A percentile compares a stretch with the other conserved stretches of the same genome.
Evolutionary conservation across 2,888 invertebrate genomes (phyloP).

Genomic region (Mesorhabditis sp.): DNA sequence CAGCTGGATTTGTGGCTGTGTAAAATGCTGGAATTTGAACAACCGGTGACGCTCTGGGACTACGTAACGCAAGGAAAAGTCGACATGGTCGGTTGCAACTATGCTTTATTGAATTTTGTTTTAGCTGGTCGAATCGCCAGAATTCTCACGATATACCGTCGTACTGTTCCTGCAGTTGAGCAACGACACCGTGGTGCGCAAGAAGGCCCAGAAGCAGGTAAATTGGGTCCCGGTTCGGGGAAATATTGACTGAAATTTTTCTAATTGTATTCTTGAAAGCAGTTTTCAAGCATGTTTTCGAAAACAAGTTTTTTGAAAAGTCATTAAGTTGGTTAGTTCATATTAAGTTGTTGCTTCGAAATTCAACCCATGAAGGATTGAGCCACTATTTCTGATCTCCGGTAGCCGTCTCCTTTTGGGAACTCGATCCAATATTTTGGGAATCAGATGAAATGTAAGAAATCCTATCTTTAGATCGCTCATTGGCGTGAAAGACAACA

Average conservation of each 20-base stretch:
- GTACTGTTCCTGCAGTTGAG: not conserved
- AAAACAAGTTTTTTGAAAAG: no score
- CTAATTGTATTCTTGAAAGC: no score
- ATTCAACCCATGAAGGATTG: not conserved
- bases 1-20: not conserved
- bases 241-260: no score
- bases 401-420: no score
- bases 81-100: not conserved
- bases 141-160: not conserved
- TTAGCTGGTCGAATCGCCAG: not conserved
- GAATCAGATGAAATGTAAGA: no score
- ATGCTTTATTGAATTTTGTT: not conserved
- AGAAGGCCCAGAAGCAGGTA: slow-evolving; percentile 1
- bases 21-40: not conserved
- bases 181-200: not conserved
- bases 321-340: no score
- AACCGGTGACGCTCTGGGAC: not conserved
- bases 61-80: not conserved
- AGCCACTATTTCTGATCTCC: no score
- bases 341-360: no score
- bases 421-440: no score
- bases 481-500: not conserved
- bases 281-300: no score
- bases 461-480: not conserved
- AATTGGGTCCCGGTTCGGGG: no score